These are phyloP conservation scores for Silvanus unidentatus DNA, from an alignment of 2,888 invertebrate species.

Conservation along the genomic window DNA sequence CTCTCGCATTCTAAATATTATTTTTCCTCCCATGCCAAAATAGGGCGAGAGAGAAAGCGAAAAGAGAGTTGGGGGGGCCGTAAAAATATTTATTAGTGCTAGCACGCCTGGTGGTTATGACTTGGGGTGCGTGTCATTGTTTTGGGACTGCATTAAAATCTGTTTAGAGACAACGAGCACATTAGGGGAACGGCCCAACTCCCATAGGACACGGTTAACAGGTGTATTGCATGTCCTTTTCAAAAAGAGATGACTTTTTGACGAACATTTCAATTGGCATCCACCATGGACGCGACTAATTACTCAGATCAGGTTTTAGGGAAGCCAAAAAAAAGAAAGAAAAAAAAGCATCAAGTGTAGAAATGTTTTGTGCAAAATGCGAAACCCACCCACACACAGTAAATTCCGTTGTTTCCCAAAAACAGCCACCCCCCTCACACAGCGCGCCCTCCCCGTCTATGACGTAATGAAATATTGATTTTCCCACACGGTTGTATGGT, in stretches of 20 bases:
- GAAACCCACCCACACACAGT: no score
- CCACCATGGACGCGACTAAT: no score
- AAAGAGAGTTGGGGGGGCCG: conserved; percentile 14
- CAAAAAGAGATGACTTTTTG: background rate
- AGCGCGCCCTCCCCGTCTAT: conserved; percentile 27
- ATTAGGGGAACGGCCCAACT: conserved; percentile 35
- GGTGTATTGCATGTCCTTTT: conserved; percentile 45
- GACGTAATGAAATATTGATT: conserved; percentile 45
- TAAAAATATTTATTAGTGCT: conserved; percentile 40
- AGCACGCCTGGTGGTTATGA: conserved; percentile 35
- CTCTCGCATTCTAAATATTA: no score
- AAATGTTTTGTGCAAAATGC: no score
- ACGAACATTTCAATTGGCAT: background rate
- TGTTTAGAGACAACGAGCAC: conserved; percentile 46
- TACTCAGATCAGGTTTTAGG: no score
- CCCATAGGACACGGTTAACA: conserved; percentile 45
- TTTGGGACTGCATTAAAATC: conserved; percentile 51
- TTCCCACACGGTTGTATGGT: conserved; percentile 30
- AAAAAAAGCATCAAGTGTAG: no score
- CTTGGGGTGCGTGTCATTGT: conserved; percentile 41
- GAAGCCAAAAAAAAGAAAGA: no score
- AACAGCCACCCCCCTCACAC: no score
- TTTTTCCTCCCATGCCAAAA: no score
- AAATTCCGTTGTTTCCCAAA: no score
- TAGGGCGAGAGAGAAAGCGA: background rate